Conservation (phyloP, 1,140 invertebrate species). For the Trichoplusia ni region DNA sequence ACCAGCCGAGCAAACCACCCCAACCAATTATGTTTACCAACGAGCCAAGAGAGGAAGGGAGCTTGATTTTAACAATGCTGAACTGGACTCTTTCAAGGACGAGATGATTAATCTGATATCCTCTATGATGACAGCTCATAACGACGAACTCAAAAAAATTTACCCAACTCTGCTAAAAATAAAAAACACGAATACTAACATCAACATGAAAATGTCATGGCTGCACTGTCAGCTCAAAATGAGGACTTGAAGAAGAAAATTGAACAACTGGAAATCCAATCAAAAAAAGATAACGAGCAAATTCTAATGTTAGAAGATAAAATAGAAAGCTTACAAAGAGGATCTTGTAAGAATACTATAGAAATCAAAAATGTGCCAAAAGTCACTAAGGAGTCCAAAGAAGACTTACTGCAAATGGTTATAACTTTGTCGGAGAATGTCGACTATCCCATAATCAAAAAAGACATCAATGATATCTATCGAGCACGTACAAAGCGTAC, state of each 20-base stretch:
- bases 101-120: too few relatives aligned
- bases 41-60: too few relatives aligned
- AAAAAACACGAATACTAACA: too few relatives aligned
- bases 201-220: neutral
- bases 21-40: too few relatives aligned
- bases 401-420: slow-evolving; percentile 3
- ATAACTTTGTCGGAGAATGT: neutral
- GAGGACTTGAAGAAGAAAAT: slow-evolving; percentile 3
- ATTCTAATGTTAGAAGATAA: slow-evolving; percentile 38
- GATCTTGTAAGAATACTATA: slow-evolving; percentile 22
- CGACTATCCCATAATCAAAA: neutral
- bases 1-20: too few relatives aligned
- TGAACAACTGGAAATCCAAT: neutral
- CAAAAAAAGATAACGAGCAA: neutral
- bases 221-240: slow-evolving; percentile 7
- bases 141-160: too few relatives aligned
- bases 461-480: neutral
- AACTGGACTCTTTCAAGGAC: too few relatives aligned
- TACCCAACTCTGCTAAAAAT: too few relatives aligned
- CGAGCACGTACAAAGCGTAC: neutral
- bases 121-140: too few relatives aligned
- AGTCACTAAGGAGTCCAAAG: slow-evolving; percentile 16
- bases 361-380: slow-evolving; percentile 38
- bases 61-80: too few relatives aligned
- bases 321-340: slow-evolving; percentile 25